A percentile compares a stretch with the other conserved stretches of the same genome.
These are phyloP conservation scores for Malurus elegans DNA, from an alignment of 2,113 vertebrate species.

Conservation along the genomic window DNA sequence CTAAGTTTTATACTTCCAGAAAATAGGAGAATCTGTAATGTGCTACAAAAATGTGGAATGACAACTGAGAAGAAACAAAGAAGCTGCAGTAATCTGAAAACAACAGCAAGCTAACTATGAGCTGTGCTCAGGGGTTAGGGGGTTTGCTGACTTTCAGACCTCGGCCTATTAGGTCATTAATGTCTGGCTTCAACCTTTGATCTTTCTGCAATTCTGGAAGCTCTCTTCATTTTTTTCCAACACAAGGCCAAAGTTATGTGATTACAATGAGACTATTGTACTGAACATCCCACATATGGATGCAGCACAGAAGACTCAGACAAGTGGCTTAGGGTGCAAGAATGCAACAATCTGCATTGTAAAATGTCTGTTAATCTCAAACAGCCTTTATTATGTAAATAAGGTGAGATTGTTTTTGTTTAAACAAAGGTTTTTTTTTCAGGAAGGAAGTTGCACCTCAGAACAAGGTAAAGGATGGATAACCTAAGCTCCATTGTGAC, in stretches of 20 bases:
- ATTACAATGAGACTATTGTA: conserved; percentile 49
- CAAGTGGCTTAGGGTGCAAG: conserved; percentile 32
- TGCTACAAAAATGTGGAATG: neutral
- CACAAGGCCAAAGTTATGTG: conserved; percentile 61
- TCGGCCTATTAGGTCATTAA: conserved; percentile 34
- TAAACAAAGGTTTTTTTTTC: neutral
- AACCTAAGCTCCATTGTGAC: neutral
- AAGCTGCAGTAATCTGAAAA: neutral
- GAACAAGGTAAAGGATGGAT: neutral
- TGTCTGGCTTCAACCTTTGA: conserved; percentile 54
- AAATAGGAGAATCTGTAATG: neutral
- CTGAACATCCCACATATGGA: conserved; percentile 53
- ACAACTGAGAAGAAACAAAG: neutral
- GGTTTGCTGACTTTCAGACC: conserved; percentile 41
- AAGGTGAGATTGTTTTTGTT: neutral
- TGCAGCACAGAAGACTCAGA: conserved; percentile 33
- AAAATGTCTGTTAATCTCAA: neutral
- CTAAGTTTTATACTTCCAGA: neutral
- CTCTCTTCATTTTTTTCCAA: conserved; percentile 36
- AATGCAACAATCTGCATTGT: conserved; percentile 14
- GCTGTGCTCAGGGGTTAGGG: neutral
- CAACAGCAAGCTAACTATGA: neutral
- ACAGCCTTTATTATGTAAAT: neutral
- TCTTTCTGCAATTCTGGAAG: conserved; percentile 58
- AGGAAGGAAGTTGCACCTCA: neutral